Evolutionary conservation across 2,888 invertebrate species (phyloP), one percentile per base, ranked within the genome.

Genomic region (Trichogramma evanescens): DNA sequence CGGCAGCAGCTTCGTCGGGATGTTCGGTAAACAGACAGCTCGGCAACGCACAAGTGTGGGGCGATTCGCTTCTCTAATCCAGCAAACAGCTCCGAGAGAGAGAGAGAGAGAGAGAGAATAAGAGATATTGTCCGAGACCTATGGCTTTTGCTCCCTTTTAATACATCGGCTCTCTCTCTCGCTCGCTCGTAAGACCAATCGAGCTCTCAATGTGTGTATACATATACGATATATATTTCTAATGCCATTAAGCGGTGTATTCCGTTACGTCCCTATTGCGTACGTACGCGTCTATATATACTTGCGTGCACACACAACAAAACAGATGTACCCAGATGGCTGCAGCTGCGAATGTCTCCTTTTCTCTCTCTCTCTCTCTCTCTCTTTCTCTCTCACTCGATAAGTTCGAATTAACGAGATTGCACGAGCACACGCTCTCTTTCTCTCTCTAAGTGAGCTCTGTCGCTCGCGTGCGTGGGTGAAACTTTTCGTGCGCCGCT

Each of bases 231-330:
- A 71, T 74, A 72, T 69, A 72, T 73, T 75, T 74, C 75, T 77
- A 77, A 77, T 77, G 72, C 74, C 75, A 77, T 77, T 77, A 77
- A 72, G 67, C 70, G 73, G 77, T 77, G 74, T 26, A 26, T 77
- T 76, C 75, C 72, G 74, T 77, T 77, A 77, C 77, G 72, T 41
- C 54, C 58, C 8, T 3, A 45, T 9, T 9, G 9, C 45, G n/a
- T 9, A 45, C n/a, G 45, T 45, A 70, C 70, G 70, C 26, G 26
- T n/a, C n/a, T n/a, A n/a, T 26, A 26, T 26, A 26, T 26, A 26
- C 26, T 26, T 26, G 26, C 26, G 26, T 26, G 26, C 26, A 26
- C 26, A 26, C 26, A 26, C 26, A 26, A 26, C 26, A 26, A 26
- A 74, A 77, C 77, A 77, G 76, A 76, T 76, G 77, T 75, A 74